phyloP scores from a whole-genome alignment of 1,140 invertebrate species.

The Coelopa frigida region DNA sequence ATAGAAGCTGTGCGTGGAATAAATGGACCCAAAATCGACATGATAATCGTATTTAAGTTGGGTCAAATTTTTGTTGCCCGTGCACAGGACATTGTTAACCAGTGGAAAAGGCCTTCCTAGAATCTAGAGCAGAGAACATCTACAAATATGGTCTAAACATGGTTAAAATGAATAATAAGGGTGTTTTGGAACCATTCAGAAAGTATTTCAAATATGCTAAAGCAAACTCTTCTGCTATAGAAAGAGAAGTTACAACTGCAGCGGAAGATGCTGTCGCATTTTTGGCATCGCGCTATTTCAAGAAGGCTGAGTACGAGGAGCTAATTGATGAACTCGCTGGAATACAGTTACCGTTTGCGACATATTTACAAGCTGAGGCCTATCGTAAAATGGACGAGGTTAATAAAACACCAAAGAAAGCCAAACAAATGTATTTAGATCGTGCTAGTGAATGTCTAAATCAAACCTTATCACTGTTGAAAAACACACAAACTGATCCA shows the following conservation, averaged over 20 bases:
- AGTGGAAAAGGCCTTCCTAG: constrained; percentile 54
- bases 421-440: constrained; percentile 23
- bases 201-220: constrained; percentile 62
- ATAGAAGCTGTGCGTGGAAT: constrained; percentile 74
- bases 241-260: constrained; percentile 46
- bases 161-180: constrained; percentile 60
- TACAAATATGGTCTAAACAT: constrained; percentile 68
- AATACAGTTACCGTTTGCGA: constrained; percentile 30
- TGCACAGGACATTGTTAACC: constrained; percentile 45
- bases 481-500: constrained; percentile 9
- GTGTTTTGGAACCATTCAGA: constrained; percentile 47
- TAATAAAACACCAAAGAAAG: constrained; percentile 20
- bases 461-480: constrained; percentile 26
- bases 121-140: constrained; percentile 64
- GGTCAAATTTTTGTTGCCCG: constrained; percentile 63
- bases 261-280: constrained; percentile 69
- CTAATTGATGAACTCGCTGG: constrained; percentile 31
- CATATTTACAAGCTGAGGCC: constrained; percentile 33
- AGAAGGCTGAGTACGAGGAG: constrained; percentile 44
- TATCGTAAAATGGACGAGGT: constrained; percentile 32
- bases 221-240: constrained; percentile 47
- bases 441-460: constrained; percentile 28
- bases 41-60: constrained; percentile 63
- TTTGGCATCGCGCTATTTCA: constrained; percentile 57
- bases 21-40: constrained; percentile 71